Conservation (phyloP, 2,797 vertebrate species). For the Xiphophorus birchmanni region DNA sequence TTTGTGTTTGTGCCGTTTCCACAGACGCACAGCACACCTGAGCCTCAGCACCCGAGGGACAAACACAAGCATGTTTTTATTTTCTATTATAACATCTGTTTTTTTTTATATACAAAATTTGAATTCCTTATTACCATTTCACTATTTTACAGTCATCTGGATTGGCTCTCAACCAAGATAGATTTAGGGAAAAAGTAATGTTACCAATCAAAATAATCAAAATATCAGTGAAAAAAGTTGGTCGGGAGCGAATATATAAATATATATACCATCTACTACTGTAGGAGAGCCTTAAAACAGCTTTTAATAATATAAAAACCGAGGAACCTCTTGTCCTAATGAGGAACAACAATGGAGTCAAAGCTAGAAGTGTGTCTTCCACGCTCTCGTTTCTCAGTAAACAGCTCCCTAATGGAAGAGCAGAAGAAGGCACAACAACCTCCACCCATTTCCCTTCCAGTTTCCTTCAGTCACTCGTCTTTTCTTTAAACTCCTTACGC, state of each 20-base stretch:
- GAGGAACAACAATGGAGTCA: neutral
- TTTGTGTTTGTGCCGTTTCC: constrained; percentile 10
- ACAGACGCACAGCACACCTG: constrained; percentile 34
- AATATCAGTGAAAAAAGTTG: too few relatives aligned
- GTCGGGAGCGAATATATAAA: neutral
- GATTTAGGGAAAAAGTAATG: neutral
- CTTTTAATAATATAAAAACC: too few relatives aligned
- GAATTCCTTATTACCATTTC: neutral
- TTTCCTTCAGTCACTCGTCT: constrained; percentile 28
- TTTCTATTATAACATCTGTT: neutral
- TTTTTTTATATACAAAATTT: neutral
- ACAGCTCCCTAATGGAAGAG: constrained; percentile 19
- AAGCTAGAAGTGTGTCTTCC: constrained; percentile 28
- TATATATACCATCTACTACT: neutral
- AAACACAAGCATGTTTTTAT: neutral
- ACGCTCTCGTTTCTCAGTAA: constrained; percentile 63
- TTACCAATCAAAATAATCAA: neutral
- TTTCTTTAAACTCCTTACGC: neutral
- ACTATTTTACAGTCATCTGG: neutral
- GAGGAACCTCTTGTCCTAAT: neutral
- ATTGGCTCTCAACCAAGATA: neutral
- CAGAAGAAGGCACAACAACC: neutral
- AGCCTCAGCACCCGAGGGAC: constrained; percentile 34
- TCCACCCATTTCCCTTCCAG: neutral
- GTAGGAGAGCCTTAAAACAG: too few relatives aligned